Evolutionary conservation across 2,888 invertebrate genomes (phyloP).

Genomic region (Heliconius ismenius): DNA sequence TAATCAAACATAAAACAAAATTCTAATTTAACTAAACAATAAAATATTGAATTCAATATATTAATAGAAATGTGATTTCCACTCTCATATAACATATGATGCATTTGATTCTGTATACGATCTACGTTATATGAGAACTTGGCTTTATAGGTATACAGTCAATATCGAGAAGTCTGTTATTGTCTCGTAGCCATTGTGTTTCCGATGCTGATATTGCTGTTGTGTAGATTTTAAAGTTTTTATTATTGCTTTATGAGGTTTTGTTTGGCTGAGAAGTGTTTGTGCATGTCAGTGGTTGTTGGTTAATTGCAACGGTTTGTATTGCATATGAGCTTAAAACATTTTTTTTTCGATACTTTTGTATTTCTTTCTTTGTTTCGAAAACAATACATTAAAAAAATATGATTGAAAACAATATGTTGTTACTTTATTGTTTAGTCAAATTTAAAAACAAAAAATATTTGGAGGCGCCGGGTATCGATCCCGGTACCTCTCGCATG

Average conservation of each 20-base stretch:
- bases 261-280: constrained; percentile 9
- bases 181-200: constrained; percentile 18
- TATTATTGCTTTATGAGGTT: constrained; percentile 6
- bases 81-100: not conserved
- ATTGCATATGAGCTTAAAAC: not conserved
- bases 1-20: not conserved
- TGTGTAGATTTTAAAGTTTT: constrained; percentile 13
- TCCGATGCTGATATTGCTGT: constrained; percentile 6
- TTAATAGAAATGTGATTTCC: not conserved
- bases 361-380: not conserved
- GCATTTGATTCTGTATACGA: not conserved
- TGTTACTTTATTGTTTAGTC: not conserved
- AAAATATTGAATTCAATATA: not conserved
- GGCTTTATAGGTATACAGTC: not conserved
- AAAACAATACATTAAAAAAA: not conserved
- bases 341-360: not conserved
- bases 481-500: constrained; percentile 42
- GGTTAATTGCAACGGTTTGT: not conserved
- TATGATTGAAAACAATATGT: not conserved
- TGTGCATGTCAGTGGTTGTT: constrained; percentile 2
- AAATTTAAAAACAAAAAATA: not conserved
- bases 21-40: not conserved
- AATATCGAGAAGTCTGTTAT: constrained; percentile 15
- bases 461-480: constrained; percentile 72
- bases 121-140: not conserved